phyloP scores from a whole-genome alignment of 2,113 vertebrate species.

The Marcusenius ussheri region DNA sequence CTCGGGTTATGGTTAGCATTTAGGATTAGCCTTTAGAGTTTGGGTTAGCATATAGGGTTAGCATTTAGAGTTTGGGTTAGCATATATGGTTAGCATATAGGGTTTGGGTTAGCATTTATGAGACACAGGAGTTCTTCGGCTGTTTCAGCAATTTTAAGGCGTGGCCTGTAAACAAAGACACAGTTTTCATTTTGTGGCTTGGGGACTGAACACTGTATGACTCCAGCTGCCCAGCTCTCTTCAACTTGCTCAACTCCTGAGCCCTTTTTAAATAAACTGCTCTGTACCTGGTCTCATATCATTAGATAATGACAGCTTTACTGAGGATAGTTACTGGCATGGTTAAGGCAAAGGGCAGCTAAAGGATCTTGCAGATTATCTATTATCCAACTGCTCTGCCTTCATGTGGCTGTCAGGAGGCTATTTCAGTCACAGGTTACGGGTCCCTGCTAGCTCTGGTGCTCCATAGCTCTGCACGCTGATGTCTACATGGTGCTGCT shows the following conservation, averaged over 20 bases:
- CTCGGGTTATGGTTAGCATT: background rate
- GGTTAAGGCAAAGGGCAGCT: conserved; percentile 32
- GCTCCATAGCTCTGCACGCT: conserved; percentile 4
- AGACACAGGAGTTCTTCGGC: background rate
- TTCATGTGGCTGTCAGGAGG: conserved; percentile 25
- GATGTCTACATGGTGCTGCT: background rate
- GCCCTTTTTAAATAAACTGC: conserved; percentile 39
- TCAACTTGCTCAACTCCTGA: conserved; percentile 33
- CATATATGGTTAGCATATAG: background rate
- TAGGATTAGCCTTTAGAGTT: background rate
- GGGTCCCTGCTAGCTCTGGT: conserved; percentile 4
- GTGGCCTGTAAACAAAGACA: background rate
- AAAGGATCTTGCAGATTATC: conserved; percentile 50
- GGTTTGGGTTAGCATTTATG: background rate
- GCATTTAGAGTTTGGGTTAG: background rate
- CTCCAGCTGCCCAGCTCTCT: background rate
- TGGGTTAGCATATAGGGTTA: background rate
- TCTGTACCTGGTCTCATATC: conserved; percentile 43
- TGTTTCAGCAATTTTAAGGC: background rate
- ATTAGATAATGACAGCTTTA: conserved; percentile 58
- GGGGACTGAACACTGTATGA: background rate
- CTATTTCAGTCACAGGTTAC: conserved; percentile 31
- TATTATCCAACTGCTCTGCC: conserved; percentile 51
- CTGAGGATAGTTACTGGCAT: conserved; percentile 39
- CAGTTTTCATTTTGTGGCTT: background rate